These are phyloP conservation scores for Psophia crepitans DNA, from an alignment of 2,113 vertebrate species.

Conservation along the genomic window DNA sequence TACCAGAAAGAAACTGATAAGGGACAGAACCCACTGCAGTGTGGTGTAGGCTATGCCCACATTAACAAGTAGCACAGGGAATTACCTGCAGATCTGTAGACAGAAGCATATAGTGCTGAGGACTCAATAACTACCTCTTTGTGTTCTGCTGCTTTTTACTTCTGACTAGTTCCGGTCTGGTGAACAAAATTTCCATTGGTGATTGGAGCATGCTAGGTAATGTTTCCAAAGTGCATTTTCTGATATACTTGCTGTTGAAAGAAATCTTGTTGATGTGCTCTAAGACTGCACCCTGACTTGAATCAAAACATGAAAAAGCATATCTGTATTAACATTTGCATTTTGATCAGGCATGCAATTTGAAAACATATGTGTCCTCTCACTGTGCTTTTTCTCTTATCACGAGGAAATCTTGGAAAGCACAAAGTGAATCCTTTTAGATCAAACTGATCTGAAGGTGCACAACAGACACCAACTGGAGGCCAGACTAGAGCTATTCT, in stretches of 20 bases:
- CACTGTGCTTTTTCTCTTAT: background rate
- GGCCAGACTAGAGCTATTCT: background rate
- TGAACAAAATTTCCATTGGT: background rate
- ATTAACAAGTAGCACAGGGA: background rate
- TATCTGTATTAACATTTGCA: background rate
- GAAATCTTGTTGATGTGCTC: background rate
- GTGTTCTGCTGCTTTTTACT: background rate
- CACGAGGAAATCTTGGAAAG: background rate
- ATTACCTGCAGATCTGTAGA: background rate
- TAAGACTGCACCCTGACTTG: accelerated
- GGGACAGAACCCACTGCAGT: too few species aligned
- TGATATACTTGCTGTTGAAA: background rate
- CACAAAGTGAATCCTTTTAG: background rate
- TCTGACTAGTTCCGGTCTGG: background rate
- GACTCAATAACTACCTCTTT: background rate
- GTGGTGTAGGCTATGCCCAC: background rate
- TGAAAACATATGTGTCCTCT: background rate
- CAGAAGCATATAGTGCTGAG: background rate
- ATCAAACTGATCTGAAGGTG: background rate
- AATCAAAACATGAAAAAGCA: background rate
- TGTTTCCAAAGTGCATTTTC: background rate
- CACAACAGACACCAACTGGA: background rate
- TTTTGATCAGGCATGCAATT: background rate
- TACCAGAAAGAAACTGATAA: background rate
- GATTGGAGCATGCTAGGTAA: background rate